Evolutionary conservation across 1,140 invertebrate genomes (phyloP).

Genomic region (Zaprionus lachaisei): DNA sequence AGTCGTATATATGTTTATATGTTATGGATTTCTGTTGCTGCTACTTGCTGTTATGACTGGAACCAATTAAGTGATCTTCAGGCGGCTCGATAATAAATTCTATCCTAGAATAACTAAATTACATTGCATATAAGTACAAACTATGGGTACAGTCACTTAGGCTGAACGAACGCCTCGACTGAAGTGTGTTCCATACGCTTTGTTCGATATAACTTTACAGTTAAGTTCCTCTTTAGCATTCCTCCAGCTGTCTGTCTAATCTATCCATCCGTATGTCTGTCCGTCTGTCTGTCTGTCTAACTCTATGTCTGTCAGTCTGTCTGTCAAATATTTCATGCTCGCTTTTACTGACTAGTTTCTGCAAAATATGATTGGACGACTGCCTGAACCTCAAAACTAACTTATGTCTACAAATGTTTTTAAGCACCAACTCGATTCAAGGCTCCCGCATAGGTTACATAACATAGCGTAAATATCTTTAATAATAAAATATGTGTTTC

Average conservation of each 20-base stretch:
- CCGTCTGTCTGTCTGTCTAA: constrained; percentile 6
- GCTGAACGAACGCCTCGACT: neutral
- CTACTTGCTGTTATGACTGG: constrained; percentile 14
- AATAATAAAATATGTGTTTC: constrained; percentile 21
- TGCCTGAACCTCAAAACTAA: constrained; percentile 52
- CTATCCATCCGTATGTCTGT: constrained; percentile 11
- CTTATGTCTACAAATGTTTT: constrained; percentile 52
- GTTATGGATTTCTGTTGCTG: constrained; percentile 24
- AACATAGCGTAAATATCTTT: neutral
- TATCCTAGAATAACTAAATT: constrained; percentile 23
- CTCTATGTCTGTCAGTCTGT: constrained; percentile 16
- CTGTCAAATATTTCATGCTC: constrained; percentile 22
- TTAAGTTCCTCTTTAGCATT: constrained; percentile 45
- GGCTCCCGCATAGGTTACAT: constrained; percentile 50
- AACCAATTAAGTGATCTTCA: constrained; percentile 74
- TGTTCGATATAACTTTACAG: constrained; percentile 16
- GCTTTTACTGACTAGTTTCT: constrained; percentile 73
- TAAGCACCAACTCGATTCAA: constrained; percentile 79
- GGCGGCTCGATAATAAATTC: constrained; percentile 52
- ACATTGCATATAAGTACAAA: neutral
- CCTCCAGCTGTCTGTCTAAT: constrained; percentile 43
- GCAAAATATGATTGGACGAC: constrained; percentile 69
- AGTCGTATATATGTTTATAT: constrained; percentile 74
- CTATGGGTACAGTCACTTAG: neutral
- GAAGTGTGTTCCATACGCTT: neutral